These are phyloP conservation scores for Prietella phreatophila DNA, from an alignment of 2,113 vertebrate species.

Conservation along the genomic window DNA sequence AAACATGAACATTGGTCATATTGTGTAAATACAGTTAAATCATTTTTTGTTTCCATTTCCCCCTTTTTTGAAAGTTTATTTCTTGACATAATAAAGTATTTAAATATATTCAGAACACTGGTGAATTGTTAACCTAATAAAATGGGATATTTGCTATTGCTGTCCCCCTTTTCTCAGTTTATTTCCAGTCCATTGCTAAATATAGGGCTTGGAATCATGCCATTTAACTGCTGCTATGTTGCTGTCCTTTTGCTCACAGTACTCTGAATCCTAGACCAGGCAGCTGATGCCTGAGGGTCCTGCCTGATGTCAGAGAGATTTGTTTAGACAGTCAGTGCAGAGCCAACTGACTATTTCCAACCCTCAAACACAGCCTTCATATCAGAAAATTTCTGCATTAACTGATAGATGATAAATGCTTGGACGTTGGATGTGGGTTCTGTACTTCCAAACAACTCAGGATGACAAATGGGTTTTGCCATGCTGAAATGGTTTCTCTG, in stretches of 20 bases:
- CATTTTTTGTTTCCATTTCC: constrained; percentile 40
- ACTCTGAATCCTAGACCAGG: constrained; percentile 50
- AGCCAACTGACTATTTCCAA: constrained; percentile 61
- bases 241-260: constrained; percentile 31
- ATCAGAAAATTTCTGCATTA: constrained; percentile 62
- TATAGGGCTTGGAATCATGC: constrained; percentile 50
- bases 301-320: constrained; percentile 64
- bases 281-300: constrained; percentile 59
- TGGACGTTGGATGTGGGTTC: constrained; percentile 56
- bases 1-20: constrained; percentile 62
- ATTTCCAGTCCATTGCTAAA: constrained; percentile 52
- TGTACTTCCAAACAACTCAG: constrained; percentile 67
- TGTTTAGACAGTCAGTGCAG: constrained; percentile 67
- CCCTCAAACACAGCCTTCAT: constrained; percentile 53
- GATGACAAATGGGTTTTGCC: constrained; percentile 64
- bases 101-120: background rate
- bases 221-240: constrained; percentile 43
- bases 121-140: constrained; percentile 34
- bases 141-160: constrained; percentile 46
- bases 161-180: constrained; percentile 43
- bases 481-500: constrained; percentile 48
- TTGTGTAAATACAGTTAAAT: constrained; percentile 61
- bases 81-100: background rate
- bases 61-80: background rate
- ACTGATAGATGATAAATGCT: constrained; percentile 54